Base-by-base conservation (phyloP, 2,888 invertebrate species). In the Nowickia ferox region DNA sequence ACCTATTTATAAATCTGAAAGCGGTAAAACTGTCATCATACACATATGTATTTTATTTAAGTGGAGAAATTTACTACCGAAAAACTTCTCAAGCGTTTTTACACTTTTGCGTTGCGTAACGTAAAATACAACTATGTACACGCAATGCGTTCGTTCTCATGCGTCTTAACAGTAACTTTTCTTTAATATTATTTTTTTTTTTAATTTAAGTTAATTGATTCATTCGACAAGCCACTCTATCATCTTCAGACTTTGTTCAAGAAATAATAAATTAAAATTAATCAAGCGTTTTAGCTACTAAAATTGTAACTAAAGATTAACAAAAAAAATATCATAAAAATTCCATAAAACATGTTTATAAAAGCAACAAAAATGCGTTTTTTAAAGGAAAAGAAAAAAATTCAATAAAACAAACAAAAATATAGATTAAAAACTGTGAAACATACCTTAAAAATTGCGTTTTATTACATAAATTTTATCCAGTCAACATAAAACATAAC, bases 251-350 rank as follows among this genome's bases (percentile, higher is more conserved):
- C 44, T 40, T 11, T 30, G 40, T 55, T 30, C 17, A 68, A 46
- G 72, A 57, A 51, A 19, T 63, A 77, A 22, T 22, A 22, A 65
- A 38, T 59, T 53, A 61, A 48, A 19, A 57, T 48, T 42, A 71
- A 19, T 17, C 65, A 75, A 74, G 68, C 65, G 77, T 82, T 51
- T 75, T 84, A 59, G 79, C 71, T 17, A 79, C 77, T 13, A 59
- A 19, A 38, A 42, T 46, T 57, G 48, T 66, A 86, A 78, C 78
- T 15, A 71, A 63, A 42, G 48, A 48, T 38, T 19, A 51, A 71
- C n/a, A 42, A 71, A 30, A 30, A 30, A 6, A 30, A 48, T 66
- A 53, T 42, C 69, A 30, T 74, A 81, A 69, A 68, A 59, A 63
- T 82, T 63, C 19, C 48, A 57, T 74, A 30, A 59, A 71, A 55